Evolutionary conservation across 2,888 invertebrate species (phyloP).

Genomic region (Octonoba sinensis): DNA sequence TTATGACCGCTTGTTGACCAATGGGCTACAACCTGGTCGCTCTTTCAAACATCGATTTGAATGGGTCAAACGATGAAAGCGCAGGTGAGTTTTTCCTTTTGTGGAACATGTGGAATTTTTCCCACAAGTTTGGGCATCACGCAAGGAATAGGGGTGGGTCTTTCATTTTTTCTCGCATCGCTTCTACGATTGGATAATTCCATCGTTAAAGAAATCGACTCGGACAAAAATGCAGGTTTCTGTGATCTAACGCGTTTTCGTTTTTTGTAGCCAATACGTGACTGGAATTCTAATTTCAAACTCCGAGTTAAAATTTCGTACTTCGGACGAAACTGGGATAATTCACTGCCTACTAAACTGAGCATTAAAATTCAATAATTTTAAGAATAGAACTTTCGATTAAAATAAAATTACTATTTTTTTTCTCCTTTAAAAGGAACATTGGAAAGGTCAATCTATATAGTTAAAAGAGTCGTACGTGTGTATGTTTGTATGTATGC

Average conservation of each 20-base stretch:
- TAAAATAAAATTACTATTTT: no score
- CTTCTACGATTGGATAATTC: conserved; percentile 49
- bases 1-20: conserved; percentile 32
- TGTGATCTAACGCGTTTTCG: conserved; percentile 44
- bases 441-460: no score
- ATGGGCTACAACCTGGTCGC: conserved; percentile 9
- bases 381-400: no score
- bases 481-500: no score
- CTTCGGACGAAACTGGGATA: no score
- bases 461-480: no score
- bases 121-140: conserved; percentile 20
- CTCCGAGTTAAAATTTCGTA: no score
- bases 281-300: not conserved
- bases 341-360: no score
- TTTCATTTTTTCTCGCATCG: conserved; percentile 22
- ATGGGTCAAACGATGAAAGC: conserved; percentile 12
- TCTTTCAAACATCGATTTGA: conserved; percentile 13
- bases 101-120: conserved; percentile 26
- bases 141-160: conserved; percentile 30
- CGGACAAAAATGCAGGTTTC: conserved; percentile 35
- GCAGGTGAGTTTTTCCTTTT: conserved; percentile 16
- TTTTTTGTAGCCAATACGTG: not conserved
- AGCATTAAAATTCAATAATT: no score
- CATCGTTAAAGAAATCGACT: conserved; percentile 39
- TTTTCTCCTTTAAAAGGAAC: no score